Base-by-base conservation (phyloP, 2,888 invertebrate genomes). In the Coecobrya sp. region DNA sequence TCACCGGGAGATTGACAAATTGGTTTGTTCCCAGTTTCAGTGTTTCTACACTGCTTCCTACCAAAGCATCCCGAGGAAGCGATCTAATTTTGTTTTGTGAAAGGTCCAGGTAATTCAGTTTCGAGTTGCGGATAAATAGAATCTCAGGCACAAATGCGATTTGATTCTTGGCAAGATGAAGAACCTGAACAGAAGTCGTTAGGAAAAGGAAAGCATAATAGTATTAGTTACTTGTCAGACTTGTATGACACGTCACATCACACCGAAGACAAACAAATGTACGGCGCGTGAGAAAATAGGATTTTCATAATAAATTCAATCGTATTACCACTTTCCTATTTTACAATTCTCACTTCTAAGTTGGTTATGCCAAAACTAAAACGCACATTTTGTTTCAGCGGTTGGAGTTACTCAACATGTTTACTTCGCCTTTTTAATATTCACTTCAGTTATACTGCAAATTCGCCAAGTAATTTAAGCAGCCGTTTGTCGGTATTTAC, bases 91-190 rank as follows among this genome's bases (percentile, higher is more conserved):
- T 94, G 92, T 95, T 95, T 92, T 94, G 82, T 25, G 95, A 95
- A 27, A 95, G 90, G 87, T 95, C 95, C 16, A 95, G 93, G 84
- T 94, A 94, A 45, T 95, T 93, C 55, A 95, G 94, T 92, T 95
- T 94, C 36, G 94, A 94, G 59, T 95, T 94, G 36, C 95, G 95
- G 25, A 94, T 94, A 88, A 95, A 95, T 55, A 95, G 93, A 73
- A 95, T 95, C 45, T 95, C 95, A 3, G 95, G 95, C 25, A 95
- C 93, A 49, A 94, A 94, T n/a, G 94, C 91, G 25, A 95, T 93
- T 65, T 95, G 94, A 94, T 95, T 95, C 91, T 94, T 92, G 89
- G 94, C 93, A 62, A 95, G 92, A 84, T 95, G 94, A 30, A 95
- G 93, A 19, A 95, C 94, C 95, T 95, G 42, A 27, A 68, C 3